Percentiles rank a stretch among this genome's conserved stretches.
Conservation (phyloP, 35 echinoderm and acorn worm genomes). For the Stichopus chloronotus region DNA sequence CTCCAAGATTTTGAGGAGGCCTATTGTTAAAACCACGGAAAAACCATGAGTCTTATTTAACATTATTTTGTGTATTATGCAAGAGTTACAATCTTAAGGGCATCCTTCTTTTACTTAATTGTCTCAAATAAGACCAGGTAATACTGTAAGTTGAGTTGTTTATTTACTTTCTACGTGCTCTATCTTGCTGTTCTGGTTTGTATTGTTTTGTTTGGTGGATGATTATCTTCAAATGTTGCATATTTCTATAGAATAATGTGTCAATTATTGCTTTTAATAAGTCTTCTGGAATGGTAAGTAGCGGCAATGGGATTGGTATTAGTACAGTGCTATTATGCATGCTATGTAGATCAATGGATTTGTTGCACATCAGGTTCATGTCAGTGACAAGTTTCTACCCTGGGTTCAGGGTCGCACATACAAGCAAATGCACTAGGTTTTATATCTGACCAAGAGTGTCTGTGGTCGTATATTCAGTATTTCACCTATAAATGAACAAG, state of each 20-base stretch:
- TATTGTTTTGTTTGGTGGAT: conserved; percentile 16
- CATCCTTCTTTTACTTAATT: not conserved
- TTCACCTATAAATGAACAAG: no score
- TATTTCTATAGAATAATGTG: not conserved
- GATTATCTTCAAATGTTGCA: not conserved
- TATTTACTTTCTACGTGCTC: not conserved
- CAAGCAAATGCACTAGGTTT: no score
- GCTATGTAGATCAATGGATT: not conserved
- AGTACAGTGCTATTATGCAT: not conserved
- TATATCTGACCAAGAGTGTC: no score
- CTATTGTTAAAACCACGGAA: not conserved
- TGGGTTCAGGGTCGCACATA: not conserved
- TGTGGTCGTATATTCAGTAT: no score
- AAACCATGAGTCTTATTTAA: not conserved
- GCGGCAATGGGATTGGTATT: not conserved
- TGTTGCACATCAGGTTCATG: not conserved
- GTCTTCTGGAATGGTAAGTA: not conserved
- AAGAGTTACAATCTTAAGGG: not conserved
- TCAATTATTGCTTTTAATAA: not conserved
- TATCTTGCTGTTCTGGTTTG: not conserved
- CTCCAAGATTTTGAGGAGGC: not conserved
- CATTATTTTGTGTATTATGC: not conserved
- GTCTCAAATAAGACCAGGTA: not conserved
- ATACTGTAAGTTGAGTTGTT: not conserved
- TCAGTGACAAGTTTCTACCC: not conserved